Evolutionary conservation across 2,888 invertebrate genomes (phyloP), one percentile per base, ranked within the genome.

Genomic region (Diplolepis rosae): DNA sequence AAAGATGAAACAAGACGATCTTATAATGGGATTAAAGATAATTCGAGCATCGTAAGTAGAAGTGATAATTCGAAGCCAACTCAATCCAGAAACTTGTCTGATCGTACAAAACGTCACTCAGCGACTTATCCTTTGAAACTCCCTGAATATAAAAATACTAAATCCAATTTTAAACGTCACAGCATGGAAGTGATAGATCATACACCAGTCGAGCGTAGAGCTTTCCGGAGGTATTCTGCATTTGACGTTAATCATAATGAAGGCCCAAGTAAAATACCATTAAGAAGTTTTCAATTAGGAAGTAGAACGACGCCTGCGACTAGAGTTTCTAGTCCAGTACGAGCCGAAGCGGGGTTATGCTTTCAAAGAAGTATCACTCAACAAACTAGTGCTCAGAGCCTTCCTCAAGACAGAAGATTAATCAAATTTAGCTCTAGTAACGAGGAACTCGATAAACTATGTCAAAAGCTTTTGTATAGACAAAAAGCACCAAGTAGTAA

Each of bases 181-280:
- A 88, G 87, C 65, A 72, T 87, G 52, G 87, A 88, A 45, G 81
- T 85, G 5, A 74, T 81, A 3, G 84, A 86, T 45, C 84, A 83
- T 32, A 73, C 75, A 65, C 77, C 80, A 0, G 67, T 71, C 27
- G 83, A 83, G n/a, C 79, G 79, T 1, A 73, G 75, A n/a, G 70
- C 78, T 48, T 69, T 74, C 27, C 81, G 82, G 54, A 72, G 79
- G 11, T 81, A 77, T 74, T 79, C 80, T 11, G 79, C 79, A 9
- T 73, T 88, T 52, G 88, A 88, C 52, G 86, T 88, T 9, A 88
- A 88, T 73, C 88, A 88, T 72, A 88, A 88, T 82, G 88, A 88
- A 65, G 88, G 88, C 18, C 76, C 82, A 24, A 87, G 88, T 70
- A 88, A 88, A 71, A 88, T 88, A 69, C 85, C 88, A 1, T 76